Base-by-base conservation (phyloP, 1,140 invertebrate genomes). In the Caenorhabditis remanei region DNA sequence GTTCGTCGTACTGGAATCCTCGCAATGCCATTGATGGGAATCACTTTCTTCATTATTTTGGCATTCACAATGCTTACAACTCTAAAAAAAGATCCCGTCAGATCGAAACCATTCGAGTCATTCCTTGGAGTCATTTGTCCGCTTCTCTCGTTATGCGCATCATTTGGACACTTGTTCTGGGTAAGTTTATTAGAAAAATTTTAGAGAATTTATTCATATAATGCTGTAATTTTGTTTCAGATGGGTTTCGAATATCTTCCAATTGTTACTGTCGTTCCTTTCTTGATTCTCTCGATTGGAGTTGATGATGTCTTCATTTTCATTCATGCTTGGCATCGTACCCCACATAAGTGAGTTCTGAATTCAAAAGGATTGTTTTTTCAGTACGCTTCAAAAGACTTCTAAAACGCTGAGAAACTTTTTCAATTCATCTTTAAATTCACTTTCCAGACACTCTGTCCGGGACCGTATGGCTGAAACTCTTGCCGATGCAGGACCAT, bases 401-500 rank as follows among this genome's bases (percentile, higher is more conserved):
- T 67, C n/a, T n/a, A 32, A 43, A 8, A 43, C 67, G 4, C 2
- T 1, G 32, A 32, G 32, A 32, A 32, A 32, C 2, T 32, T 32
- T 32, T 32, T 32, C 32, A 32, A 32, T 32, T 32, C 0, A 32
- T 2, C 32, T 14, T 19, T 50, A 16, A 82, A 21, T 1, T 21
- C n/a, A 32, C 24, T 82, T 56, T 43, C 14, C 50, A 86, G 84
- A 32, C 75, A 86, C 6, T 16, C 84, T 0, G 85, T 90, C 0
- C 83, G 85, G 2, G 87, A 90, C 41, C 93, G 97, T 50, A 96
- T 98, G 95, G 96, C 95, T 0, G 94, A 95, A 71, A 96, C 96
- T 93, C 94, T 98, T 91, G 96, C 96, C 67, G 96, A 97, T 93
- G 97, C 97, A n/a, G 97, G 97, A 0, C 97, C 98, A 16, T 98